Evolutionary conservation across 2,797 vertebrate species (phyloP).

Genomic region (Odontamblyopus rebecca): DNA sequence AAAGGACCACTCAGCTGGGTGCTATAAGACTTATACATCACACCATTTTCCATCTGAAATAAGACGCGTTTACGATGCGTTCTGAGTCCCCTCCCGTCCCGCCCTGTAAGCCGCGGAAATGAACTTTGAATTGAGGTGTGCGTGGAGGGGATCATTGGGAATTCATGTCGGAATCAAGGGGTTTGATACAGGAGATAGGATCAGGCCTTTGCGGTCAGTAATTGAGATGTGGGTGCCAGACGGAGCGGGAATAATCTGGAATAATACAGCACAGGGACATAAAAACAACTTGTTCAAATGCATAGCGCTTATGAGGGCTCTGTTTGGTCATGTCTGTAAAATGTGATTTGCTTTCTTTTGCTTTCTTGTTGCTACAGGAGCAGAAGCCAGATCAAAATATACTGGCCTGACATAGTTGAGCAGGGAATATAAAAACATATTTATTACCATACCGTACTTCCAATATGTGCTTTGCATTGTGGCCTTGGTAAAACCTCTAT

Average conservation of each 20-base stretch:
- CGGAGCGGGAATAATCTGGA: constrained; percentile 2
- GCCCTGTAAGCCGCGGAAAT: constrained; percentile 8
- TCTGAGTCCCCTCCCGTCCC: neutral
- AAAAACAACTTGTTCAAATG: constrained; percentile 3
- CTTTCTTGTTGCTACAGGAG: constrained; percentile 15
- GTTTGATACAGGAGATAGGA: constrained; percentile 4
- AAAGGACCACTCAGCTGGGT: constrained; percentile 28
- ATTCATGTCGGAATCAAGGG: constrained; percentile 4
- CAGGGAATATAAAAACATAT: neutral
- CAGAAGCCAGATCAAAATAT: constrained; percentile 5
- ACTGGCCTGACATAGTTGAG: neutral
- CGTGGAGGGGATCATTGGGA: neutral
- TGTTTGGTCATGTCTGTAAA: constrained; percentile 10
- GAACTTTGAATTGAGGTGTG: constrained; percentile 11
- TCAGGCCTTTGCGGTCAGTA: neutral
- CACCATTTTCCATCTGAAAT: constrained; percentile 38
- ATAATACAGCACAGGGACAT: neutral
- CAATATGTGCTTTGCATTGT: neutral
- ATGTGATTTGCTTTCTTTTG: constrained; percentile 39
- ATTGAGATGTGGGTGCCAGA: constrained; percentile 4
- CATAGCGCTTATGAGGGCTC: neutral
- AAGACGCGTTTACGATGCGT: constrained; percentile 52
- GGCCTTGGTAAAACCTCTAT: neutral
- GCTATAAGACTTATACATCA: constrained; percentile 30
- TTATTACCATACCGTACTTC: neutral